These are phyloP conservation scores for Coregonus suidteri DNA, from an alignment of 2,797 vertebrate species.

Conservation along the genomic window DNA sequence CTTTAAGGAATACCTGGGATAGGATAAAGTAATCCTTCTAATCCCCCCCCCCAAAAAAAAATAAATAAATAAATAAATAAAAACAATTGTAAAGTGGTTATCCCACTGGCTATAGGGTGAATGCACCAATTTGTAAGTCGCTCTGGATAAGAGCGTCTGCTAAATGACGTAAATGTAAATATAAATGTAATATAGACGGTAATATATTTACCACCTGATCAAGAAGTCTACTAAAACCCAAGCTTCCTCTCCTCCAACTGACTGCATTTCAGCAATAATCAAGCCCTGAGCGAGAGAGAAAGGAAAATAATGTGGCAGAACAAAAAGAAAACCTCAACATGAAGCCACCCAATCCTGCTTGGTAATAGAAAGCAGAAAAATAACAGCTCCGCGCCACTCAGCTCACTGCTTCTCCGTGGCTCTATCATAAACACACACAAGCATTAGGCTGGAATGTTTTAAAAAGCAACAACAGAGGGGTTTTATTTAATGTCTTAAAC, in stretches of 20 bases:
- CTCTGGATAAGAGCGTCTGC: too few species aligned
- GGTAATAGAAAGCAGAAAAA: constrained; percentile 68
- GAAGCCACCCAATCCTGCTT: constrained; percentile 61
- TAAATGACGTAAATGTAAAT: too few species aligned
- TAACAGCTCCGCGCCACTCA: constrained; percentile 36
- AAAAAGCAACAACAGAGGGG: constrained; percentile 74
- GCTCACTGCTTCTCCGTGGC: constrained; percentile 57
- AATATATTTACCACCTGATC: constrained; percentile 53
- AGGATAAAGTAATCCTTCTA: too few species aligned
- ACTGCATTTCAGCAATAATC: constrained; percentile 71
- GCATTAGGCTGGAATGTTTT: constrained; percentile 74
- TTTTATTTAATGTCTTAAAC: constrained; percentile 81
- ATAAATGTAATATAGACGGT: too few species aligned
- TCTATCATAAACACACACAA: constrained; percentile 74
- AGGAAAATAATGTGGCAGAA: constrained; percentile 45
- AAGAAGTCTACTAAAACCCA: constrained; percentile 56
- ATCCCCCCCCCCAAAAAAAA: too few species aligned
- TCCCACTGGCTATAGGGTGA: too few species aligned
- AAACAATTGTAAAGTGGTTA: too few species aligned
- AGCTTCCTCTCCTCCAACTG: constrained; percentile 53
- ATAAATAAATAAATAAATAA: too few species aligned
- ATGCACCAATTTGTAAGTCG: too few species aligned
- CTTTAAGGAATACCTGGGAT: too few species aligned
- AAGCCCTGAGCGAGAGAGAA: constrained; percentile 49
- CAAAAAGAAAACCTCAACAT: constrained; percentile 36